Conservation (phyloP, 2,113 vertebrate genomes). For the Neogobius melanostomus region DNA sequence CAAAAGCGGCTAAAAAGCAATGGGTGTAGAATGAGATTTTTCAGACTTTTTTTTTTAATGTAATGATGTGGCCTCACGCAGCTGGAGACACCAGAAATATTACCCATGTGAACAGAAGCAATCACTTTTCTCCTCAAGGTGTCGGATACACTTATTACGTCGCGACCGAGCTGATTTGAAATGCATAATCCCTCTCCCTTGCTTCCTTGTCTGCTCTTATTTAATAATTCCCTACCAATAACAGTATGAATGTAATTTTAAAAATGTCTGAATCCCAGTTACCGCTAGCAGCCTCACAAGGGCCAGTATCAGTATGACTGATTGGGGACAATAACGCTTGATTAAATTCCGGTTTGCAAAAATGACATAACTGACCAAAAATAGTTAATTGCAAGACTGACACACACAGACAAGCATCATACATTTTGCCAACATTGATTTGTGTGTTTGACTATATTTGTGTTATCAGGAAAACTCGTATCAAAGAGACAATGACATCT, state of each 20-base stretch:
- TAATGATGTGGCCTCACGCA: slow-evolving; percentile 27
- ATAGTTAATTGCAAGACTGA: too few species aligned
- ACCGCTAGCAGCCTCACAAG: slow-evolving; percentile 27
- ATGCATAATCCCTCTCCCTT: slow-evolving; percentile 56
- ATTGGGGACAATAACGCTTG: slow-evolving; percentile 13
- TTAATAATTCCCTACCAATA: slow-evolving; percentile 50
- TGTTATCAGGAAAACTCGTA: too few species aligned
- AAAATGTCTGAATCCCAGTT: slow-evolving; percentile 27
- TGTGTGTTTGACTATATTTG: too few species aligned
- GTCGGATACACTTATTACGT: slow-evolving; percentile 58
- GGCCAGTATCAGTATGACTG: slow-evolving; percentile 14
- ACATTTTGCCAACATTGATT: too few species aligned
- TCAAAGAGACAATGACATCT: too few species aligned
- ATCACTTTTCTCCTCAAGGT: slow-evolving; percentile 65
- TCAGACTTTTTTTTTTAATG: slow-evolving; percentile 25
- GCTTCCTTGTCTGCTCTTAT: slow-evolving; percentile 35
- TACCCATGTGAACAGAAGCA: slow-evolving; percentile 60
- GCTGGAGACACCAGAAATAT: slow-evolving; percentile 47
- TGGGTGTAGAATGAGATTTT: slow-evolving; percentile 30
- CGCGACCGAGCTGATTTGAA: slow-evolving; percentile 47
- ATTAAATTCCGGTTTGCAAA: slow-evolving; percentile 34
- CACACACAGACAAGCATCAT: too few species aligned
- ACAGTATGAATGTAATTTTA: slow-evolving; percentile 55
- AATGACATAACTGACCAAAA: slow-evolving; percentile 14
- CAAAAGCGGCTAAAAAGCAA: slow-evolving; percentile 15